Evolutionary conservation across 2,888 invertebrate genomes (phyloP).

Genomic region (Ennomos erosarius): DNA sequence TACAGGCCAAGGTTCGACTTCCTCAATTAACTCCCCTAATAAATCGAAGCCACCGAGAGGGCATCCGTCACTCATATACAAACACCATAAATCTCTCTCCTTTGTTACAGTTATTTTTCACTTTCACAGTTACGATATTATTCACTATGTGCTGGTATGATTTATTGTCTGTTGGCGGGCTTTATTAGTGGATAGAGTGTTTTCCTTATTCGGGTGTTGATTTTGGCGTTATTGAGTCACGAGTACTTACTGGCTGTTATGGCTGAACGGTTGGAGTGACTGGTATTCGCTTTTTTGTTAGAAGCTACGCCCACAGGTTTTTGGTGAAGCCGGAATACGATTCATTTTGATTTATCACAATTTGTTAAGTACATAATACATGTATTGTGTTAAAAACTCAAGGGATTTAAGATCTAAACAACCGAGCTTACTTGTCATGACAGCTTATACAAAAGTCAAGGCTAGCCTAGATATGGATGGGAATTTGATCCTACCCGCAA

Average conservation of each 20-base stretch:
- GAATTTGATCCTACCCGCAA: no score
- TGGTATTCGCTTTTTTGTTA: slow-evolving; percentile 3
- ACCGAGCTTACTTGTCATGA: no score
- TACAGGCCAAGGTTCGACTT: slow-evolving; percentile 29
- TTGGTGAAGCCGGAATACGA: no score
- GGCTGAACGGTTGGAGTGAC: slow-evolving; percentile 16
- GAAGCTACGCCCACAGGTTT: neutral
- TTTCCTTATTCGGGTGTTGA: slow-evolving; percentile 28
- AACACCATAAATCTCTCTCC: slow-evolving; percentile 67
- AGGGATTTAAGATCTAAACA: no score
- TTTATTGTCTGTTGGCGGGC: slow-evolving; percentile 43
- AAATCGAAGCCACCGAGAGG: slow-evolving; percentile 39
- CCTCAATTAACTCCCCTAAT: slow-evolving; percentile 43
- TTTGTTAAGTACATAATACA: no score
- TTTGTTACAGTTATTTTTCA: slow-evolving; percentile 68
- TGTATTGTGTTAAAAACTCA: no score
- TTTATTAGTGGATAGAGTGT: slow-evolving; percentile 31
- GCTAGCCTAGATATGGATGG: no score
- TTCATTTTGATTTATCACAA: no score
- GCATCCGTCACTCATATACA: slow-evolving; percentile 57
- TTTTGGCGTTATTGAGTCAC: slow-evolving; percentile 27
- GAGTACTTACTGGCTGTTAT: slow-evolving; percentile 21
- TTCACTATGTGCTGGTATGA: slow-evolving; percentile 51
- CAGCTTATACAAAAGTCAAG: no score
- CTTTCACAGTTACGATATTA: slow-evolving; percentile 51